phyloP scores from a whole-genome alignment of 1,140 invertebrate genomes.

The Adoxophyes honmai region DNA sequence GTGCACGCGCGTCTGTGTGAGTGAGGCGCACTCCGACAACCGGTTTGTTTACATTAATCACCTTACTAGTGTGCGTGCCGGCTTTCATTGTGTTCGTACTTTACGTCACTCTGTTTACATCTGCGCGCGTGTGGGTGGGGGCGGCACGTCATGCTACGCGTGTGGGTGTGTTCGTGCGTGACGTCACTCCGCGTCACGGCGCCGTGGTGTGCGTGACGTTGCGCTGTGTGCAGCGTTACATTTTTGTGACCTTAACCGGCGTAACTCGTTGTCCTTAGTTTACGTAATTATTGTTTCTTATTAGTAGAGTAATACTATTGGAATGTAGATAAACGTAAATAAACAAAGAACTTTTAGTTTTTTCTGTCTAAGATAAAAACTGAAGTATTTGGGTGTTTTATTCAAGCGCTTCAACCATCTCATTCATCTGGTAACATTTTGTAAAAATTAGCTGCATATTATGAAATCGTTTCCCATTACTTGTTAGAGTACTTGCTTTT shows the following conservation, averaged over 20 bases:
- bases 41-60: constrained; percentile 73
- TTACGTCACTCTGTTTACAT: constrained; percentile 70
- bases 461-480: too few relatives aligned
- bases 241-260: constrained; percentile 75
- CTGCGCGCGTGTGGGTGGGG: constrained; percentile 28
- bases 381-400: too few relatives aligned
- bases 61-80: constrained; percentile 37
- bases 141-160: constrained; percentile 29
- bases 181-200: constrained; percentile 60
- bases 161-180: constrained; percentile 67
- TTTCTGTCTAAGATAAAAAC: too few relatives aligned
- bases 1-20: constrained; percentile 29
- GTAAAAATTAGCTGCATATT: too few relatives aligned
- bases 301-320: not conserved
- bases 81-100: constrained; percentile 45
- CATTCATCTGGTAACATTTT: too few relatives aligned
- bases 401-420: too few relatives aligned
- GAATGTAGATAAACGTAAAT: too few relatives aligned
- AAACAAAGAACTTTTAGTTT: too few relatives aligned
- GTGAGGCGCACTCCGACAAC: constrained; percentile 43
- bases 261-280: constrained; percentile 39
- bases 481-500: too few relatives aligned
- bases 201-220: constrained; percentile 39
- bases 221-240: constrained; percentile 54
- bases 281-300: constrained; percentile 7